Evolutionary conservation across 2,888 invertebrate genomes (phyloP).

Genomic region (Dynastes tityus): DNA sequence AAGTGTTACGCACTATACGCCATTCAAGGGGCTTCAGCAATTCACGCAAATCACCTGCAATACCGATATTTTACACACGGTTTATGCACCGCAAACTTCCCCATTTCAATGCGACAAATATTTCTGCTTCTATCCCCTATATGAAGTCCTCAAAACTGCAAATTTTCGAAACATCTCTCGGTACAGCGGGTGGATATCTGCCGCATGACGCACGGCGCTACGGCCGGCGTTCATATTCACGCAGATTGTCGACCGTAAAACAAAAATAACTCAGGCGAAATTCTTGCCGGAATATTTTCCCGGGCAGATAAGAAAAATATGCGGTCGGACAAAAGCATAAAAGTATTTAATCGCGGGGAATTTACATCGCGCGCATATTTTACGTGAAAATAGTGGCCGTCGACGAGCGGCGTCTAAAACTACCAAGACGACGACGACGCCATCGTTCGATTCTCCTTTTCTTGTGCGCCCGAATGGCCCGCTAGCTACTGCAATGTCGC

Average conservation of each 20-base stretch:
- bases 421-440: neutral
- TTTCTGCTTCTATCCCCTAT: neutral
- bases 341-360: slow-evolving; percentile 45
- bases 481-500: neutral
- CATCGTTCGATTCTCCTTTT: neutral
- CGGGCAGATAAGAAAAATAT: slow-evolving; percentile 42
- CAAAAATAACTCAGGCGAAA: slow-evolving; percentile 31
- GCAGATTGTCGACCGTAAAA: slow-evolving; percentile 42
- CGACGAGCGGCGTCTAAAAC: slow-evolving; percentile 2
- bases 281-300: slow-evolving; percentile 36
- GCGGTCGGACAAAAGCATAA: slow-evolving; percentile 42
- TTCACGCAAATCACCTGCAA: too few relatives aligned
- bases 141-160: neutral
- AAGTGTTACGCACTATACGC: too few relatives aligned
- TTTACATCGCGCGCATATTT: slow-evolving; percentile 44
- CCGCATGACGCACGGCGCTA: neutral
- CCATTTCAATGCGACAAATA: too few relatives aligned
- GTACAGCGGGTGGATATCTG: neutral
- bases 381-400: slow-evolving; percentile 37
- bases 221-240: slow-evolving; percentile 26
- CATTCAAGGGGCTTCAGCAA: too few relatives aligned
- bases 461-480: too few relatives aligned
- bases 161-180: neutral
- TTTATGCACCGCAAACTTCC: too few relatives aligned
- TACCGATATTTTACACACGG: too few relatives aligned